These are phyloP conservation scores for Lucifuga dentata DNA, from an alignment of 2,113 vertebrate species.

Conservation along the genomic window DNA sequence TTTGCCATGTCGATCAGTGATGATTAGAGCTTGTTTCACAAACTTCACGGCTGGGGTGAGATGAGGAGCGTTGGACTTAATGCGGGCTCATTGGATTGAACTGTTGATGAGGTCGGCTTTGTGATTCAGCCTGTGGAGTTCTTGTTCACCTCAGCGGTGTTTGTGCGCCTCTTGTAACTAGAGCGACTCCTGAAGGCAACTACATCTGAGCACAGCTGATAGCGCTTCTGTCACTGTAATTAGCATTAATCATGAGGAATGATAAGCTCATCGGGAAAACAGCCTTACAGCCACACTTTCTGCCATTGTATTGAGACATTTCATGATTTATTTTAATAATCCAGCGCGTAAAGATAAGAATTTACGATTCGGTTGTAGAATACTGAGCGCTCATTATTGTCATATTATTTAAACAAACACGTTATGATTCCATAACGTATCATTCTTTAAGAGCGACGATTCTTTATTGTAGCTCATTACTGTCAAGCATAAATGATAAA, in stretches of 20 bases:
- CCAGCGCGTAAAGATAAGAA: conserved; percentile 4
- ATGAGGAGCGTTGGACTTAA: neutral
- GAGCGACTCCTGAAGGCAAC: conserved; percentile 83
- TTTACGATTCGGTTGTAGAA: conserved; percentile 10
- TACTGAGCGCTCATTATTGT: conserved; percentile 55
- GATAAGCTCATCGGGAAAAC: conserved; percentile 53
- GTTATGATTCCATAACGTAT: no score
- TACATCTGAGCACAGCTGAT: conserved; percentile 76
- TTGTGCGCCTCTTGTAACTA: conserved; percentile 76
- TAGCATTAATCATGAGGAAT: conserved; percentile 78
- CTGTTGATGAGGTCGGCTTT: conserved; percentile 74
- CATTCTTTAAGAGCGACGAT: no score
- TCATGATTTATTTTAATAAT: conserved; percentile 19
- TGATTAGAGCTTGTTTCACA: neutral
- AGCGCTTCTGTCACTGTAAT: conserved; percentile 74
- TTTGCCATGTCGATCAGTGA: neutral
- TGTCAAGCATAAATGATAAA: no score
- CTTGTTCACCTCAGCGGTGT: conserved; percentile 68
- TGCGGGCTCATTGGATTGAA: conserved; percentile 45
- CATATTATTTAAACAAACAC: no score
- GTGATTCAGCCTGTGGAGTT: conserved; percentile 61
- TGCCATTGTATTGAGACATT: neutral
- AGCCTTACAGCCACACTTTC: neutral
- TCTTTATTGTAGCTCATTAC: no score
- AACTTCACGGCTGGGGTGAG: conserved; percentile 15